phyloP scores from a whole-genome alignment of 2,113 vertebrate species.

The Passer domesticus region DNA sequence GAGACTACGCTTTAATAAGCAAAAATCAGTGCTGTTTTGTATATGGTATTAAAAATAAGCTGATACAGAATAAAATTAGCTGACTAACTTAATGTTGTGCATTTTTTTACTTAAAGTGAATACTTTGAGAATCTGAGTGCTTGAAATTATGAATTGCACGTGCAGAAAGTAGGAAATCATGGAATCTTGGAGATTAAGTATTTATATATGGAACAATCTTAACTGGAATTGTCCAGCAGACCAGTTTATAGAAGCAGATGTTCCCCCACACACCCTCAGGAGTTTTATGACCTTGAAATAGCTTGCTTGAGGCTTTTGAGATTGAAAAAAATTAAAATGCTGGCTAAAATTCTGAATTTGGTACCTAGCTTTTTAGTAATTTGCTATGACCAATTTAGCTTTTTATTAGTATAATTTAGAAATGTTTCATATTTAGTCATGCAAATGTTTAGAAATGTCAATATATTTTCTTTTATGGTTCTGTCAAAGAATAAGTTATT shows the following conservation, averaged over 20 bases:
- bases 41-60: background rate
- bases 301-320: background rate
- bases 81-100: background rate
- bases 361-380: background rate
- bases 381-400: background rate
- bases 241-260: background rate
- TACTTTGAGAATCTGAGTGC: background rate
- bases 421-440: background rate
- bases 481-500: background rate
- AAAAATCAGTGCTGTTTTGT: background rate
- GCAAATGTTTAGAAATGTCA: background rate
- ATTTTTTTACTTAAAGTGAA: background rate
- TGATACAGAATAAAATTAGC: background rate
- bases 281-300: background rate
- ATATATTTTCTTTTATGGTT: background rate
- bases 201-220: background rate
- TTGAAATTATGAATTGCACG: background rate
- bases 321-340: background rate
- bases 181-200: background rate
- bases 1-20: background rate
- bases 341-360: background rate
- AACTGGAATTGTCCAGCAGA: background rate
- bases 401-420: background rate
- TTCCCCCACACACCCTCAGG: accelerated
- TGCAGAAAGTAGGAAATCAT: background rate